Base-by-base conservation (phyloP, 2,113 vertebrate species). In the Pogonocichla stellata region DNA sequence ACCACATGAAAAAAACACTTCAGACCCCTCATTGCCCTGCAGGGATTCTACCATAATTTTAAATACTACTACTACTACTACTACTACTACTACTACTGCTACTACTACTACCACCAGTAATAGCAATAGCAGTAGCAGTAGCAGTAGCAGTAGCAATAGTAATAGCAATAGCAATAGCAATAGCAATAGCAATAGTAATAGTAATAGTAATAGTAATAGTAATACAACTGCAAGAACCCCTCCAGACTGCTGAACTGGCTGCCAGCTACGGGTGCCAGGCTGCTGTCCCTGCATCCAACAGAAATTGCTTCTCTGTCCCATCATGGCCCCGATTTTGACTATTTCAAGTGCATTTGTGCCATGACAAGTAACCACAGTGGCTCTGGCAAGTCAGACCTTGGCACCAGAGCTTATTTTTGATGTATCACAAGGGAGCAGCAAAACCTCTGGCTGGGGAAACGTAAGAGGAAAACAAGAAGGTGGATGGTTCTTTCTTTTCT, bases 241-340 rank as follows among this genome's bases (percentile, higher is more conserved):
- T 25, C 12, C 18, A 53, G 86, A 3, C 16, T 14, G 11, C 5
- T 17, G 56, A 84, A 64, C 25, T 38, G 47, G 38, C 62, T 93
- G 53, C 53, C 54, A 50, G 7, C 58, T 18, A 14, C 0, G 5
- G 33, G 9, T 28, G 19, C 45, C 56, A 43, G 25, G 50, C 67
- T 65, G 34, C 36, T 53, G 1, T 12, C 5, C 1, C 2, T 2
- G 10, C 2, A 10, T 36, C 8, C 2, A 3, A 28, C 43, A 33
- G 6, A 11, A 33, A 22, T 5, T 25, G 17, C 9, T 0, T 53
- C 31, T 6, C n/a, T 62, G 56, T 56, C 67, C 80, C 69, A 13
- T 14, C 19, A 0, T 1, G 1, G 16, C 24, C 33, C 38, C 23
- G 25, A 14, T 29, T 22, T 16, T 25, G 28, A 4, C 53, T 19